Conservation (phyloP, 2,113 vertebrate genomes). For the Pteruthius melanotis region DNA sequence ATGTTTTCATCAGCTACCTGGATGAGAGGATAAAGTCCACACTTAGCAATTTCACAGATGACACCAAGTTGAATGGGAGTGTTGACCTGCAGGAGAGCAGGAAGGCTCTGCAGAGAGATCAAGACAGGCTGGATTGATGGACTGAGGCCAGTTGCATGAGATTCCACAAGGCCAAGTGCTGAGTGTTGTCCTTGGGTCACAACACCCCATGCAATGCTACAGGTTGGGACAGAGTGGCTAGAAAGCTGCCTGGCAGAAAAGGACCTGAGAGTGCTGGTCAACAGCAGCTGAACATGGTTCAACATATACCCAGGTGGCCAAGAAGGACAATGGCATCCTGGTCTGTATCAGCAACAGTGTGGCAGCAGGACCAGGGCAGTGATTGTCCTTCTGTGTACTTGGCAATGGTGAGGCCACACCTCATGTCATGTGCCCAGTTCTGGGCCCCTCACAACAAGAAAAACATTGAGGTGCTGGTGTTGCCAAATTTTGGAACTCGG, state of each 20-base stretch:
- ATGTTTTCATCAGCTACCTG: background rate
- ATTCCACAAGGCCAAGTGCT: background rate
- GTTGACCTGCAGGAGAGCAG: background rate
- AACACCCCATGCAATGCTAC: background rate
- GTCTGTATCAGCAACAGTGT: background rate
- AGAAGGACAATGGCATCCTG: background rate
- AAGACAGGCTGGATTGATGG: background rate
- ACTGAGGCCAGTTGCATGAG: accelerated
- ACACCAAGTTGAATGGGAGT: background rate
- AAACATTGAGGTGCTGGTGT: too few species aligned
- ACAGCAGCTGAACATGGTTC: background rate
- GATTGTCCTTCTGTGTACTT: background rate
- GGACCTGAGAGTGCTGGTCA: background rate
- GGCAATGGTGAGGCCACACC: background rate
- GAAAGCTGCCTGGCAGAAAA: background rate
- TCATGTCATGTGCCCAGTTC: background rate
- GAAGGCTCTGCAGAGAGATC: background rate
- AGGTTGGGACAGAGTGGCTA: background rate
- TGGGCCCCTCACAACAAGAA: background rate
- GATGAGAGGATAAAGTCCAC: background rate
- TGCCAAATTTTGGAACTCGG: background rate
- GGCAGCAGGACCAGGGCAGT: background rate
- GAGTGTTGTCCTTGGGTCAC: background rate
- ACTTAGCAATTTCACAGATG: background rate
- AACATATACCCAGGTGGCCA: background rate